A percentile compares a stretch with the other conserved stretches of the same genome.
phyloP scores from a whole-genome alignment of 1,140 invertebrate genomes.

The Drosophila tani region DNA sequence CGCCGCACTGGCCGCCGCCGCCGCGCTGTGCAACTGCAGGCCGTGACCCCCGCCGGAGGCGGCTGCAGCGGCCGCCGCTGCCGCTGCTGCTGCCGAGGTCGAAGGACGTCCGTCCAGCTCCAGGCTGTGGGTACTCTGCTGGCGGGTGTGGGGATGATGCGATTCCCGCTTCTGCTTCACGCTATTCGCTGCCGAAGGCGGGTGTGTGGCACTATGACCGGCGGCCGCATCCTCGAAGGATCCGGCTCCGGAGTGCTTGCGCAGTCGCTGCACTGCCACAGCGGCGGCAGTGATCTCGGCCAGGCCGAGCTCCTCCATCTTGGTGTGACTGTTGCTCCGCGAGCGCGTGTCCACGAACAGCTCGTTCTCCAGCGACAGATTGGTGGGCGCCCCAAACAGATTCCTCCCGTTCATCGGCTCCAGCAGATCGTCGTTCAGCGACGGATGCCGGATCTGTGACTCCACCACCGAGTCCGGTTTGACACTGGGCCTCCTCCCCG shows the following conservation, averaged over 20 bases:
- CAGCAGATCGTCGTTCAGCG: constrained; percentile 80
- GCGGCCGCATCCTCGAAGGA: constrained; percentile 78
- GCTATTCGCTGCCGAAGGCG: constrained; percentile 72
- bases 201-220: constrained; percentile 68
- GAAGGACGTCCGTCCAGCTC: constrained; percentile 78
- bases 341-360: constrained; percentile 80
- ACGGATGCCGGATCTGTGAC: constrained; percentile 80
- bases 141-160: constrained; percentile 68
- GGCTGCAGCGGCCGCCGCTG: constrained; percentile 58
- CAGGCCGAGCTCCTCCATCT: constrained; percentile 80
- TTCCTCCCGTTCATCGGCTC: constrained; percentile 58
- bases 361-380: constrained; percentile 81
- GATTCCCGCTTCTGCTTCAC: constrained; percentile 74
- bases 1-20: constrained; percentile 76
- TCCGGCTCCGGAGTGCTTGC: constrained; percentile 73
- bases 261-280: constrained; percentile 67
- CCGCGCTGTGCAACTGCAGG: constrained; percentile 74
- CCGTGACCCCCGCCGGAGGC: constrained; percentile 30
- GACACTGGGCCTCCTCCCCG: constrained; percentile 59
- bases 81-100: constrained; percentile 63
- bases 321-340: constrained; percentile 83
- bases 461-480: constrained; percentile 78
- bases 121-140: constrained; percentile 82
- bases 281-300: constrained; percentile 67
- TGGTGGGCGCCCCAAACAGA: constrained; percentile 65